These are phyloP conservation scores for Pipistrellus pygmaeus DNA, from an alignment of 2,797 vertebrate species.

Conservation along the genomic window DNA sequence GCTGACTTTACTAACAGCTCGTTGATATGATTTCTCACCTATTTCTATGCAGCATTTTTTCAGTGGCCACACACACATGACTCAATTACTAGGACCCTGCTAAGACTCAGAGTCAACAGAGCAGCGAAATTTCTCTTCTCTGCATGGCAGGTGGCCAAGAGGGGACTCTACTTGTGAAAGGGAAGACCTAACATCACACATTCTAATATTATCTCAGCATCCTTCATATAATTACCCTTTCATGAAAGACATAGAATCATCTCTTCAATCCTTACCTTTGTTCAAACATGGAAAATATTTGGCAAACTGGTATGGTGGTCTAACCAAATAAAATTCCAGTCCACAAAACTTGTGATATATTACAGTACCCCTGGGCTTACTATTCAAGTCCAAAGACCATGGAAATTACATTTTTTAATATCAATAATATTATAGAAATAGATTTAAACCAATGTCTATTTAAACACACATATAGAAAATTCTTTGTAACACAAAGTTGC, in stretches of 20 bases:
- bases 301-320: neutral
- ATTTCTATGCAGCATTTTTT: neutral
- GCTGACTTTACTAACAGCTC: neutral
- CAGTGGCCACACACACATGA: neutral
- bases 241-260: neutral
- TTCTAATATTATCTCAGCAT: neutral
- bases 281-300: neutral
- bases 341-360: neutral
- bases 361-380: neutral
- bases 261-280: neutral
- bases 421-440: constrained; percentile 63
- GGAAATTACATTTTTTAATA: constrained; percentile 56
- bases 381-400: neutral
- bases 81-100: neutral
- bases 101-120: neutral
- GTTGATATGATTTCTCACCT: neutral
- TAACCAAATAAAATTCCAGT: neutral
- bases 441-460: constrained; percentile 65
- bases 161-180: neutral
- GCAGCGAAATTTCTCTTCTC: neutral
- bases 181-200: neutral
- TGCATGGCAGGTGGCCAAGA: neutral
- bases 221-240: neutral
- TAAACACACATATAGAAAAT: constrained; percentile 70
- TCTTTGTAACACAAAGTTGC: neutral